phyloP scores from a whole-genome alignment of 1,140 invertebrate genomes.

The Aphis gossypii region DNA sequence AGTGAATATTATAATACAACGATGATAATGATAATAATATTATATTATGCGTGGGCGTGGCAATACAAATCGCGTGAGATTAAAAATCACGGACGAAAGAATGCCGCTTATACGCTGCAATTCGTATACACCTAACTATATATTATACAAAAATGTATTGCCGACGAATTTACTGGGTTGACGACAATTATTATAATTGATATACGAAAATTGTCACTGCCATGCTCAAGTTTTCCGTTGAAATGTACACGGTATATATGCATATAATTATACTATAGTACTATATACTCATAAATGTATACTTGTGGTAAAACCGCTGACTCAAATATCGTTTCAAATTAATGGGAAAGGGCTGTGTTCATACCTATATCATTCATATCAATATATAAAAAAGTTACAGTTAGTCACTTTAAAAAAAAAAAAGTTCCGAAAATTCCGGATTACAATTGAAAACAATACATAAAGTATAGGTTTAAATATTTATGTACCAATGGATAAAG shows the following conservation, averaged over 20 bases:
- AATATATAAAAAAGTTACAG: too few species aligned
- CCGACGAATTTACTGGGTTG: too few species aligned
- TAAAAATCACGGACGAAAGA: background rate
- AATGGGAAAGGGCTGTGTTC: too few species aligned
- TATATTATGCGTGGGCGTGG: too few species aligned
- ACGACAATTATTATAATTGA: background rate
- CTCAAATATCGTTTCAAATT: background rate
- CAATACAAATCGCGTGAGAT: background rate
- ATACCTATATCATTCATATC: too few species aligned
- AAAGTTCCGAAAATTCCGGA: background rate
- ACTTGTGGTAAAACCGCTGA: background rate
- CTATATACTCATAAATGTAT: too few species aligned
- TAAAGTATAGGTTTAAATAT: too few species aligned
- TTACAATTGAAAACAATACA: background rate
- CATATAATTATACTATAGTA: too few species aligned
- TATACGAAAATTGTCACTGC: background rate
- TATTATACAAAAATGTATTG: too few species aligned
- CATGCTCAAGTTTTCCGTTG: background rate
- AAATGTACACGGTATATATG: too few species aligned
- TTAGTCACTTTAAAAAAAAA: too few species aligned
- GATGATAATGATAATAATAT: too few species aligned
- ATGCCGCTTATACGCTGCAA: background rate
- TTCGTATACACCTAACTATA: background rate
- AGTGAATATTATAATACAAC: background rate
- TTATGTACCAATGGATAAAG: background rate